phyloP scores from a whole-genome alignment of 92 coral and sea anemone genomes.

The Parazoanthus darwini region DNA sequence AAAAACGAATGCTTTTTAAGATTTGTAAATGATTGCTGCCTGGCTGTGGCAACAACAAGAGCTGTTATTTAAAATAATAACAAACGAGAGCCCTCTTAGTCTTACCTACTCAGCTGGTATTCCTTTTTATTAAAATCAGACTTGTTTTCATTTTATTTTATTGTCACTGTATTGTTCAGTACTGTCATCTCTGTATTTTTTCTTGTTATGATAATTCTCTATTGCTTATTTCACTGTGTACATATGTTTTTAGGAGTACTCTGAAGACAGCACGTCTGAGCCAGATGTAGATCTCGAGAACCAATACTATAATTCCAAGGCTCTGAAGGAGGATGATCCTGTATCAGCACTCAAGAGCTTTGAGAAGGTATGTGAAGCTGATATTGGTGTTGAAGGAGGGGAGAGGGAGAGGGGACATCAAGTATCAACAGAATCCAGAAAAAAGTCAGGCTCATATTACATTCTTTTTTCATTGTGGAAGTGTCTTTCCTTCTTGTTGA shows the following conservation, averaged over 20 bases:
- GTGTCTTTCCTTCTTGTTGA: neutral
- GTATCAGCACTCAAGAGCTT: conserved; percentile 88
- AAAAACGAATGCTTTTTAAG: too few relatives aligned
- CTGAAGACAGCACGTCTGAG: conserved; percentile 97
- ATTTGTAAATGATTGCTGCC: too few relatives aligned
- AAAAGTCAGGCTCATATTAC: too few relatives aligned
- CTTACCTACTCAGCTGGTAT: too few relatives aligned
- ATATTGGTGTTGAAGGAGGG: neutral
- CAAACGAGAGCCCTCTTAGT: too few relatives aligned
- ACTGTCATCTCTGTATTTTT: neutral
- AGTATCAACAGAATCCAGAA: too few relatives aligned
- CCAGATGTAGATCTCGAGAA: conserved; percentile 99
- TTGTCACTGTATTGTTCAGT: neutral
- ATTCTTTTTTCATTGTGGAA: neutral
- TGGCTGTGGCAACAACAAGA: too few relatives aligned
- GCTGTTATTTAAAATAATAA: too few relatives aligned
- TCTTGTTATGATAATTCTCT: neutral
- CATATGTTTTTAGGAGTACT: conserved; percentile 66
- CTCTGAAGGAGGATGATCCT: conserved; percentile 96
- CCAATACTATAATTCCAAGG: conserved; percentile 98
- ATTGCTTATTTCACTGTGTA: neutral
- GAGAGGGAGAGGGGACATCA: too few relatives aligned
- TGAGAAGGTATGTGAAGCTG: conserved; percentile 69
- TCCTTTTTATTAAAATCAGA: neutral
- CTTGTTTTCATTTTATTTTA: neutral